A percentile compares a stretch with the other conserved stretches of the same genome.
Evolutionary conservation across 92 coral and sea anemone genomes (phyloP).

Genomic region (Pocillopora grandis): DNA sequence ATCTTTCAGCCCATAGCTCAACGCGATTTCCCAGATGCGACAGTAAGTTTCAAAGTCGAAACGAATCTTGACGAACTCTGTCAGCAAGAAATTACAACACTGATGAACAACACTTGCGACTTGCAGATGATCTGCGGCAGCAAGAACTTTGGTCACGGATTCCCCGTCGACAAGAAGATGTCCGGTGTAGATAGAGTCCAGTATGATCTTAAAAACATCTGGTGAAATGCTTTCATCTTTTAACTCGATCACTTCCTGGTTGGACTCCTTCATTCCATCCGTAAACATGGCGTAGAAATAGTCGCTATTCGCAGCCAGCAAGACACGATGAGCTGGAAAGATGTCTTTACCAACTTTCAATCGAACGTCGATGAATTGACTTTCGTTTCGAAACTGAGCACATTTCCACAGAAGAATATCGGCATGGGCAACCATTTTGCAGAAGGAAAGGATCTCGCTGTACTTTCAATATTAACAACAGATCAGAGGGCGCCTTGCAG

Average conservation of each 20-base stretch:
- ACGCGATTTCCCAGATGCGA: no score
- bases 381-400: conserved; percentile 29
- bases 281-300: conserved; percentile 75
- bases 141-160: neutral
- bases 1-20: no score
- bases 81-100: neutral
- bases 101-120: conserved; percentile 1
- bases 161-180: neutral
- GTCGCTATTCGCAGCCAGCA: conserved; percentile 68
- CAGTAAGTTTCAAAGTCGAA: no score
- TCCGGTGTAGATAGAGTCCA: conserved; percentile 6
- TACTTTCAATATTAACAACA: no score
- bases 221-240: neutral
- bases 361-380: conserved; percentile 66
- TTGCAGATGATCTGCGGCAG: conserved; percentile 8
- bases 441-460: neutral
- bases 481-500: no score
- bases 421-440: conserved; percentile 27
- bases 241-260: conserved; percentile 52
- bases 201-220: neutral
- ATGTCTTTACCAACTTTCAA: conserved; percentile 62
- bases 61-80: neutral
- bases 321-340: conserved; percentile 65
- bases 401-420: conserved; percentile 11
- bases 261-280: conserved; percentile 31